These are phyloP conservation scores for Amphiprion percula DNA, from an alignment of 2,113 vertebrate genomes.

Conservation along the genomic window DNA sequence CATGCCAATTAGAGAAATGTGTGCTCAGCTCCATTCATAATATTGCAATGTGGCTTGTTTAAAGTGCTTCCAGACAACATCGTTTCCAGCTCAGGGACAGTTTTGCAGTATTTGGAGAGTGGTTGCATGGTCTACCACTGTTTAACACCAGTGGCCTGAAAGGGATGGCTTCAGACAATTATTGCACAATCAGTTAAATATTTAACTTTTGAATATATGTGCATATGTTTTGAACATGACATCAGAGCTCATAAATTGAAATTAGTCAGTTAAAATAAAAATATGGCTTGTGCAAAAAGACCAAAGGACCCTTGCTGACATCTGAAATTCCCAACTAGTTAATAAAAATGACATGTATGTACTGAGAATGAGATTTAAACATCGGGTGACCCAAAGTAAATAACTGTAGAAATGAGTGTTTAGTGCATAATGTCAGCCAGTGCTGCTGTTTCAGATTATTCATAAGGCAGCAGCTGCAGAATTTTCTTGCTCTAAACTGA, in stretches of 20 bases:
- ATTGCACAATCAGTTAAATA: neutral
- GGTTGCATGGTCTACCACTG: slow-evolving; percentile 57
- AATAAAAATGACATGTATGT: too few species aligned
- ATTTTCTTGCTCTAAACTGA: slow-evolving; percentile 55
- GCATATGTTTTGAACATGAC: neutral
- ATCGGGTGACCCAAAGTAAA: neutral
- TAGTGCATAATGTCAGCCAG: slow-evolving; percentile 18
- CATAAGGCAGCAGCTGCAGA: slow-evolving; percentile 68
- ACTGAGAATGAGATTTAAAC: neutral
- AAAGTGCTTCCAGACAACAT: slow-evolving; percentile 72
- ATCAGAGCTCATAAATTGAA: neutral
- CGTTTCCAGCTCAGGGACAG: slow-evolving; percentile 69
- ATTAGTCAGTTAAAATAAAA: neutral
- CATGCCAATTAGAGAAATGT: slow-evolving; percentile 90
- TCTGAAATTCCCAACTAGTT: too few species aligned
- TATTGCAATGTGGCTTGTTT: slow-evolving; percentile 76
- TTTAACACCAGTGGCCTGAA: slow-evolving; percentile 60
- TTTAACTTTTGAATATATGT: neutral
- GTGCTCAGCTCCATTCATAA: slow-evolving; percentile 78
- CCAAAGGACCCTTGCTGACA: neutral
- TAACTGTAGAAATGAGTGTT: neutral
- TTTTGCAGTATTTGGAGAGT: slow-evolving; percentile 59
- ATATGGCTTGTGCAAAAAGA: neutral
- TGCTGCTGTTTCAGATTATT: slow-evolving; percentile 42
- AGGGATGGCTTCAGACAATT: slow-evolving; percentile 23